A percentile compares a stretch with the other conserved stretches of the same genome.
phyloP scores from a whole-genome alignment of 2,888 invertebrate genomes.

The Callyntrura sp. region DNA sequence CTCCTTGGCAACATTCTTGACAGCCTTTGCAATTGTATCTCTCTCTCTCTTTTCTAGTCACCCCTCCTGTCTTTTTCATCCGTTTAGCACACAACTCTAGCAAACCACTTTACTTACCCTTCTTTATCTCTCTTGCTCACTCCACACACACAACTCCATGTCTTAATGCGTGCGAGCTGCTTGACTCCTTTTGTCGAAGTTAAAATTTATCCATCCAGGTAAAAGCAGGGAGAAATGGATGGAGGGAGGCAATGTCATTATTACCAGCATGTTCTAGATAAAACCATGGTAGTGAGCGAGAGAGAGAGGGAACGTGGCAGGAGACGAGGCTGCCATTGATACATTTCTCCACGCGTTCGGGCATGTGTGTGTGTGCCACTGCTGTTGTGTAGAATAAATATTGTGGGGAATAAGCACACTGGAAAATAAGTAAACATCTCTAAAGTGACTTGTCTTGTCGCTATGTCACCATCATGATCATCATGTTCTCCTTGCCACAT shows the following conservation, averaged over 20 bases:
- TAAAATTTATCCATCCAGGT: constrained; percentile 45
- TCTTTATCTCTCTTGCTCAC: no score
- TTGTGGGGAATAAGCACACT: neutral
- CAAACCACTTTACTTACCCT: constrained; percentile 35
- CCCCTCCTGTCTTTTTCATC: constrained; percentile 8
- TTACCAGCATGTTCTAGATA: constrained; percentile 17
- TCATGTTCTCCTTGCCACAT: neutral
- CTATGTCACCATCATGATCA: constrained; percentile 65
- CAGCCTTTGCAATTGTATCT: neutral
- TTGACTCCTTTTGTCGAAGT: constrained; percentile 28
- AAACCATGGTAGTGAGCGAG: neutral
- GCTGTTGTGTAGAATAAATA: neutral
- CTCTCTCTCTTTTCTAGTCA: neutral
- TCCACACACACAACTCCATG: neutral
- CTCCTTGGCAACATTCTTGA: neutral
- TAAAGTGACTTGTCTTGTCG: constrained; percentile 78
- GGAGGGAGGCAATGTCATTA: constrained; percentile 10
- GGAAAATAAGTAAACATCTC: constrained; percentile 76
- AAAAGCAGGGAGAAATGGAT: constrained; percentile 26
- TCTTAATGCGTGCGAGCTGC: constrained; percentile 13
- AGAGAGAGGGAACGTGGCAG: neutral
- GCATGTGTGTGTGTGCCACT: neutral
- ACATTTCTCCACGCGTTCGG: neutral
- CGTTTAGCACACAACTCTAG: constrained; percentile 9
- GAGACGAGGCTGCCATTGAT: constrained; percentile 10